Evolutionary conservation across 2,888 invertebrate genomes (phyloP), one percentile per base, ranked within the genome.

Genomic region (Pseudococcus longispinus): DNA sequence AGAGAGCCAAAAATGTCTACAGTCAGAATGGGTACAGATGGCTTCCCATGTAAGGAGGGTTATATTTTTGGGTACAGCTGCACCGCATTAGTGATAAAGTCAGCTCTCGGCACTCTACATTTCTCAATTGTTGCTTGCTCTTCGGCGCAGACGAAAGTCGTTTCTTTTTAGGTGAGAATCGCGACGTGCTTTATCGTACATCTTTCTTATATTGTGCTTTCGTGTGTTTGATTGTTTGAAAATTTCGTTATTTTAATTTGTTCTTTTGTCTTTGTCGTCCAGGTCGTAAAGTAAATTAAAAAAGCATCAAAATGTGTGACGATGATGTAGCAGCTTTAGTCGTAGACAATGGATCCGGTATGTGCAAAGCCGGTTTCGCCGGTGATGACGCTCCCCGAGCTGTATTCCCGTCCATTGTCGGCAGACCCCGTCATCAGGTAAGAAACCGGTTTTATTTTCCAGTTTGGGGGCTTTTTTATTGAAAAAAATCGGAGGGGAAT

Each of bases 341-440:
- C 92, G 95, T 95, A 90, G 97, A 98, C 93, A 94, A 96, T 92
- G 97, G 97, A 88, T 96, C 97, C 90, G 95, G 95, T 91, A 96
- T 96, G 95, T 96, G 96, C 94, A 96, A 96, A 92, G 96, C 96
- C 92, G 96, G 96, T 90, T 96, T 96, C 93, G 96, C 96, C 90
- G 96, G 96, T 89, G 97, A 97, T 90, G 94, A 96, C 90, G 96
- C 96, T 88, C 97, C 97, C 84, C 94, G 96, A 90, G 95, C 96
- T 90, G 95, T 97, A 90, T 96, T 97, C 92, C 97, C 97, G 87
- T 96, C 96, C 89, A 95, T 96, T 93, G 96, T 96, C 89, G 96
- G 96, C 91, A 94, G 96, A 92, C 96, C 96, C 90, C 94, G 96
- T 90, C 96, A 96, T 89, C 92, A 92, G 90, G 92, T 91, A 89